These are phyloP conservation scores for Macrotus californicus DNA, from an alignment of 2,113 vertebrate genomes.

Conservation along the genomic window DNA sequence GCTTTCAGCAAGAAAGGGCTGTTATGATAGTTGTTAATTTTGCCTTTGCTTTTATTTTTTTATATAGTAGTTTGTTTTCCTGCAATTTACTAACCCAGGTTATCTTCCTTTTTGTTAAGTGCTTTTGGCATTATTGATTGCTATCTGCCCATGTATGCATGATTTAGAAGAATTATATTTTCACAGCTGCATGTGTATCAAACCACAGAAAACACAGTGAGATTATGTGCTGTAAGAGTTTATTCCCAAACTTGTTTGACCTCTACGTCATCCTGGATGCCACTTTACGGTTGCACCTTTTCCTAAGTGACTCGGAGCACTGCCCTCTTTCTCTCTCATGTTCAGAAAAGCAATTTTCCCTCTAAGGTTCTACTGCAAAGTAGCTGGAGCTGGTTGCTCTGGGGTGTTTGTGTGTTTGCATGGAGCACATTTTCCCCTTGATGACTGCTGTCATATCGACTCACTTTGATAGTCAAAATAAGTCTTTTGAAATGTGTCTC, in stretches of 20 bases:
- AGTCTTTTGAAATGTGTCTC: constrained; percentile 62
- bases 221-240: not conserved
- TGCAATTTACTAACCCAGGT: not conserved
- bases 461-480: constrained; percentile 76
- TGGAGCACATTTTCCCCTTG: constrained; percentile 45
- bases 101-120: not conserved
- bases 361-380: constrained; percentile 12
- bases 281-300: not conserved
- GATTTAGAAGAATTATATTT: constrained; percentile 3
- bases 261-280: not conserved
- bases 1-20: not conserved
- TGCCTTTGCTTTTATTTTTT: constrained; percentile 27
- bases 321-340: not conserved
- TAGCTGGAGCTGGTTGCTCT: constrained; percentile 42
- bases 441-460: constrained; percentile 57
- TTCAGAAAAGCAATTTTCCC: constrained; percentile 6
- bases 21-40: not conserved
- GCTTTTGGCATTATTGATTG: not conserved
- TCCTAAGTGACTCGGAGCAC: not conserved
- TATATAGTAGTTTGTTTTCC: not conserved
- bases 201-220: not conserved
- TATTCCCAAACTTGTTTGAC: not conserved
- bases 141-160: not conserved
- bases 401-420: constrained; percentile 53
- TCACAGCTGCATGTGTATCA: not conserved